Evolutionary conservation across 2,888 invertebrate species (phyloP).

Genomic region (Romanomermis culicivorax): DNA sequence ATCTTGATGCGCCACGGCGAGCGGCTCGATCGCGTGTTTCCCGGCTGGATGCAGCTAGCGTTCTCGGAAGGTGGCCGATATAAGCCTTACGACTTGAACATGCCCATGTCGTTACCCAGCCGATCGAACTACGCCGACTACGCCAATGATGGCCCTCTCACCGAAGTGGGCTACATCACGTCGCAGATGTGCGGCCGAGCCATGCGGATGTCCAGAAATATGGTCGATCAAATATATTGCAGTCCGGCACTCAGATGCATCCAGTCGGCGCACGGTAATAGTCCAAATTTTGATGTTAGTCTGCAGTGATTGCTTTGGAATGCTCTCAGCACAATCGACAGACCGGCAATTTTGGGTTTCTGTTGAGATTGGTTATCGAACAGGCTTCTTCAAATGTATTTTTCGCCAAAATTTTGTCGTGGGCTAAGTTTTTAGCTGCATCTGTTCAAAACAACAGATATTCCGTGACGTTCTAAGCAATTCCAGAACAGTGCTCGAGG

Average conservation of each 20-base stretch:
- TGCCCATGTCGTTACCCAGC: not conserved
- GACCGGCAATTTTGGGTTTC: too few relatives aligned
- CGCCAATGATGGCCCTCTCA: not conserved
- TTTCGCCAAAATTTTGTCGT: too few relatives aligned
- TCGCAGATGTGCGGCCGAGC: not conserved
- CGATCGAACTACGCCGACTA: not conserved
- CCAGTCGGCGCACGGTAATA: not conserved
- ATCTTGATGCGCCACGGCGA: constrained; percentile 4
- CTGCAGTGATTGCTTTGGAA: too few relatives aligned
- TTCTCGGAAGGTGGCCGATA: not conserved
- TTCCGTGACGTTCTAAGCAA: too few relatives aligned
- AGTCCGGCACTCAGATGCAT: constrained; percentile 2
- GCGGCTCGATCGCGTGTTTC: constrained; percentile 3
- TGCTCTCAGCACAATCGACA: too few relatives aligned
- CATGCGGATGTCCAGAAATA: not conserved
- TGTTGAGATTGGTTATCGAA: too few relatives aligned
- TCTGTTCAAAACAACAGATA: too few relatives aligned
- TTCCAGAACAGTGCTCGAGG: too few relatives aligned
- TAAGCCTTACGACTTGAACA: constrained; percentile 3
- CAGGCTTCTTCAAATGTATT: too few relatives aligned
- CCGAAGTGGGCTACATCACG: constrained; percentile 2
- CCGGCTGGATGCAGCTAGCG: not conserved
- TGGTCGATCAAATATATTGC: not conserved
- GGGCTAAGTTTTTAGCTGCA: too few relatives aligned
- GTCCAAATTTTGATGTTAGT: too few relatives aligned